phyloP scores from a whole-genome alignment of 2,797 vertebrate genomes.

The Phyllotis vaccarum region DNA sequence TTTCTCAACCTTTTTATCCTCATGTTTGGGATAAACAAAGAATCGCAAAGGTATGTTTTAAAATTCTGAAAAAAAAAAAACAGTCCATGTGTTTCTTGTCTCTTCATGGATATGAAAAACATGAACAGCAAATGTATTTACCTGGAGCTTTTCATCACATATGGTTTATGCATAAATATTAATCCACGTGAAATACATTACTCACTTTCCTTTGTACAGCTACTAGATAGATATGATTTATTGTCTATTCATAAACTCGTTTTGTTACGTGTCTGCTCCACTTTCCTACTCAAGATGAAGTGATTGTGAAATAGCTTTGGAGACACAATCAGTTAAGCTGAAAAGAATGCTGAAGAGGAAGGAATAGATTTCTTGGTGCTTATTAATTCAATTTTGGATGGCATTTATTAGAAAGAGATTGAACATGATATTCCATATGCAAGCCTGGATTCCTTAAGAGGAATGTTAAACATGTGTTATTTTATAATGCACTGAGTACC shows the following conservation, averaged over 20 bases:
- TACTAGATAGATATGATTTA: neutral
- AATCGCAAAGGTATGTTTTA: neutral
- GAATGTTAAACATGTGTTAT: constrained; percentile 14
- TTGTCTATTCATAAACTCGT: constrained; percentile 45
- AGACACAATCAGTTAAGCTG: neutral
- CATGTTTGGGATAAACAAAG: neutral
- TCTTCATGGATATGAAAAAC: neutral
- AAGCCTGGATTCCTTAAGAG: constrained; percentile 7
- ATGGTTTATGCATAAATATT: constrained; percentile 19
- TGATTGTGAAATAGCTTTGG: neutral
- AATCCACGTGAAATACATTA: neutral
- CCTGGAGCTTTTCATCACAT: neutral
- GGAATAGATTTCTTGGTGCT: neutral
- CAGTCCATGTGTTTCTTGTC: neutral
- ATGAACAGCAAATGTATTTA: neutral
- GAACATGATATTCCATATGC: neutral
- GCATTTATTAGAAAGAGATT: neutral
- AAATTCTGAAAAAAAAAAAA: neutral
- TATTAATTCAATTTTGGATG: neutral
- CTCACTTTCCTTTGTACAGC: constrained; percentile 1
- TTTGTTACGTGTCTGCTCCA: constrained; percentile 2
- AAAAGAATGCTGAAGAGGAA: constrained; percentile 24
- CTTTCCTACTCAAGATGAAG: neutral
- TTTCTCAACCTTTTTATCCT: constrained; percentile 28
- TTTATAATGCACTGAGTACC: constrained; percentile 21